Base-by-base conservation (phyloP, 1,140 invertebrate species). In the Microplitis demolitor region DNA sequence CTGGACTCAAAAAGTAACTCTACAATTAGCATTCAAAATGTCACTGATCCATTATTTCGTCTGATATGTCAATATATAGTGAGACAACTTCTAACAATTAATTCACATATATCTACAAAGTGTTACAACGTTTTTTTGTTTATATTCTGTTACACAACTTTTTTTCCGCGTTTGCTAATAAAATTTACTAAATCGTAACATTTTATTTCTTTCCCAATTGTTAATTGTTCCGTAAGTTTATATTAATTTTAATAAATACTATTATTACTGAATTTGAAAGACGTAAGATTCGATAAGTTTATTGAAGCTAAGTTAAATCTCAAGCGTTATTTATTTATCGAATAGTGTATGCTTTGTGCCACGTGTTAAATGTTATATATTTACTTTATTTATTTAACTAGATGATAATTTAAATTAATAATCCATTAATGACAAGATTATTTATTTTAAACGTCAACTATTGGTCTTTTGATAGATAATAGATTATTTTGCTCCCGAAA, bases 291-390 rank as follows among this genome's bases (percentile, higher is more conserved):
- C 39, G 11, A 9, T 45, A 9, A 45, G 11, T 45, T 45, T 6
- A 45, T 45, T 45, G 39, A 45, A 45, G 39, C 39, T 79, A 72
- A 81, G 80, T 82, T 78, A 79, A 82, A 82, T 84, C 83, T 78
- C 77, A 81, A 86, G 84, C 84, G 85, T 84, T 84, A 82, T 83
- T 82, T 79, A 81, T 79, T 78, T 78, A 81, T 85, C 39, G 84
- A 82, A 83, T 83, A 80, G 80, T 80, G 78, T 83, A 83, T 82
- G 79, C 78, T 76, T 79, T 77, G 76, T 77, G 73, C 56, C 66
- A 66, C 62, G 71, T 62, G 51, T 66, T 54, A 72, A 64, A 62
- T 73, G 34, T 77, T 37, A 64, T 50, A 31, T 69, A 58, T 37
- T 39, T 50, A 13, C 34, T 33, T 72, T 45, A 31, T 71, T 71